phyloP scores from a whole-genome alignment of 2,888 invertebrate genomes.

The Serripes groenlandicus region DNA sequence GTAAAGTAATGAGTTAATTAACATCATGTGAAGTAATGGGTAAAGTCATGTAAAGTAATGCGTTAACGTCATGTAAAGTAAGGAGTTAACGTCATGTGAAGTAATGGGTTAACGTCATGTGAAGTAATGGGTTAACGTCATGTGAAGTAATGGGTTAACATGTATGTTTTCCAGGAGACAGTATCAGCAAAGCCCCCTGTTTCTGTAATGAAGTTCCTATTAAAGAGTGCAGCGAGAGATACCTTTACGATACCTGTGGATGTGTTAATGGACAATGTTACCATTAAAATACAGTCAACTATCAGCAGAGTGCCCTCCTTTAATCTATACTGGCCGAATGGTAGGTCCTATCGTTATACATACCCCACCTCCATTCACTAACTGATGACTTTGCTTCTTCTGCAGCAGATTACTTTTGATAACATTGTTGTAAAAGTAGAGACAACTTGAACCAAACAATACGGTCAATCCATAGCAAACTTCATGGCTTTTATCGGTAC shows the following conservation, averaged over 20 bases:
- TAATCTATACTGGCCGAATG: constrained; percentile 28
- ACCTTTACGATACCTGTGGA: constrained; percentile 46
- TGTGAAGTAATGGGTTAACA: neutral
- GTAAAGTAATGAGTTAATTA: too few relatives aligned
- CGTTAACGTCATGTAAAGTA: too few relatives aligned
- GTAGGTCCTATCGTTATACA: too few relatives aligned
- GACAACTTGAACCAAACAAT: too few relatives aligned
- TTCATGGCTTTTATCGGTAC: too few relatives aligned
- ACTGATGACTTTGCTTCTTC: too few relatives aligned
- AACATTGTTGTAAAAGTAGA: too few relatives aligned
- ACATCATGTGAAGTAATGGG: neutral
- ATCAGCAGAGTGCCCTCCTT: neutral
- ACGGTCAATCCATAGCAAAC: too few relatives aligned
- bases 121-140: neutral
- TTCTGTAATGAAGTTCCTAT: constrained; percentile 43
- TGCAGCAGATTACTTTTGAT: too few relatives aligned
- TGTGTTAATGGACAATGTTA: constrained; percentile 35
- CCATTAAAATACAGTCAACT: constrained; percentile 47
- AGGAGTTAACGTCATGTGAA: too few relatives aligned
- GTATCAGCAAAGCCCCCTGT: constrained; percentile 46
- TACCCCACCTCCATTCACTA: too few relatives aligned
- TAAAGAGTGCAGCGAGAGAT: neutral
- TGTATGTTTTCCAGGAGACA: constrained; percentile 38
- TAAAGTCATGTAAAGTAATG: too few relatives aligned
- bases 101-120: neutral